A percentile compares a stretch with the other conserved stretches of the same genome.
Evolutionary conservation across 35 echinoderm and acorn worm species (phyloP).

Genomic region (Ophioderma brevispina): DNA sequence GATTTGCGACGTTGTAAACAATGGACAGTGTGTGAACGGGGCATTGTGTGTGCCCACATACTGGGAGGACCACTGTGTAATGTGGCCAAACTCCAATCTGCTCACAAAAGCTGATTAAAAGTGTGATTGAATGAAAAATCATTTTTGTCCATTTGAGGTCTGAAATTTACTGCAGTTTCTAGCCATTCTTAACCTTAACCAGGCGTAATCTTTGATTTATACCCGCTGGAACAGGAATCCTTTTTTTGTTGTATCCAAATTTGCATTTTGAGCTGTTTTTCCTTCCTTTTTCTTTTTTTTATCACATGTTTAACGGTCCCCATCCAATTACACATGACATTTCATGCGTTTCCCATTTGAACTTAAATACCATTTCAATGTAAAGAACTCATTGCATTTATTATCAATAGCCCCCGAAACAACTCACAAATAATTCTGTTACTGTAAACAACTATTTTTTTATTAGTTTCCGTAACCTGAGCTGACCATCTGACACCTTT

Average conservation of each 20-base stretch:
- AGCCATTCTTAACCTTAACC: neutral
- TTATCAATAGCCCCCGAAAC: too few relatives aligned
- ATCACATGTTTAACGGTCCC: too few relatives aligned
- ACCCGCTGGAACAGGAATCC: neutral
- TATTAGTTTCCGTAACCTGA: too few relatives aligned
- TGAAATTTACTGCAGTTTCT: neutral
- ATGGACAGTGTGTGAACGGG: constrained; percentile 62
- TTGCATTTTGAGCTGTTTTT: neutral
- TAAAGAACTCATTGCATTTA: too few relatives aligned
- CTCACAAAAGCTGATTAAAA: constrained; percentile 1
- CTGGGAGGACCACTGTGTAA: constrained; percentile 70
- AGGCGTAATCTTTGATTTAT: neutral
- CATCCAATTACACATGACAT: too few relatives aligned
- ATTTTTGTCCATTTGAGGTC: neutral
- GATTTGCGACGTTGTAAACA: constrained; percentile 38
- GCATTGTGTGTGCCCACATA: constrained; percentile 66
- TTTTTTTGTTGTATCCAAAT: neutral
- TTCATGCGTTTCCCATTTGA: too few relatives aligned
- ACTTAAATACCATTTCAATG: too few relatives aligned
- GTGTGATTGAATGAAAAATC: neutral
- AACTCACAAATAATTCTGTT: too few relatives aligned
- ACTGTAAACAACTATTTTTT: too few relatives aligned
- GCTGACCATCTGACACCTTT: too few relatives aligned
- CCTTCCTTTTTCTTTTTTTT: too few relatives aligned
- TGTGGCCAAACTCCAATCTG: neutral